Percentiles rank a stretch among this genome's conserved stretches.
These are phyloP conservation scores for Telmatochromis sp. DNA, from an alignment of 2,113 vertebrate species.

Conservation along the genomic window DNA sequence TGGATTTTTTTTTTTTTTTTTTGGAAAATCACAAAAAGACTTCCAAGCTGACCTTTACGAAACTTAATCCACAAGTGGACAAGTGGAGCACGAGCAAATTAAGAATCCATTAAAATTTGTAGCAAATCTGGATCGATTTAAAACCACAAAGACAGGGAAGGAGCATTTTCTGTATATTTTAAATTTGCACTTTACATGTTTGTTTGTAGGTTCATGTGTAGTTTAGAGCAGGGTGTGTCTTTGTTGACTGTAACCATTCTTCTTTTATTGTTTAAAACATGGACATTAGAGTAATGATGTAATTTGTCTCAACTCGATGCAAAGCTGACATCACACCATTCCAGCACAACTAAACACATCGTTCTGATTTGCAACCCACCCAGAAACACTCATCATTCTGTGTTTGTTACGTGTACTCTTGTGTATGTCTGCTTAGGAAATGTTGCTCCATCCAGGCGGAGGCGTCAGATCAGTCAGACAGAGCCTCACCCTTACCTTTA, in stretches of 20 bases:
- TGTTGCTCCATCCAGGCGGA: neutral
- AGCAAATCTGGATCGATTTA: neutral
- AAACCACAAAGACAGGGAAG: neutral
- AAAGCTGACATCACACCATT: neutral
- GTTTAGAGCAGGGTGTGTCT: neutral
- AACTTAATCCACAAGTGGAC: neutral
- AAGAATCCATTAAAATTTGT: neutral
- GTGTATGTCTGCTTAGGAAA: neutral
- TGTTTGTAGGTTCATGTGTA: neutral
- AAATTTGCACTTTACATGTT: neutral
- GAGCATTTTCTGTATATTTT: neutral
- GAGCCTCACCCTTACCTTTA: constrained; percentile 9
- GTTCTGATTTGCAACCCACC: neutral
- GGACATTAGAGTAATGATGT: neutral
- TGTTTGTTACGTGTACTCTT: neutral
- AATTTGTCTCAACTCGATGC: neutral
- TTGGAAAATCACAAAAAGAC: neutral
- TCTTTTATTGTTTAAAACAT: neutral
- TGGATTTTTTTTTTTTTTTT: neutral
- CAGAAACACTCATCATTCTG: neutral
- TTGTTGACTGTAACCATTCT: neutral
- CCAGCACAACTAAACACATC: neutral
- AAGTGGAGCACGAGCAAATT: neutral
- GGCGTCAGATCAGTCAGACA: constrained; percentile 4
- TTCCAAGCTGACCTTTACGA: neutral